Conservation (phyloP, 2,113 vertebrate genomes). For the Neogale vison region DNA sequence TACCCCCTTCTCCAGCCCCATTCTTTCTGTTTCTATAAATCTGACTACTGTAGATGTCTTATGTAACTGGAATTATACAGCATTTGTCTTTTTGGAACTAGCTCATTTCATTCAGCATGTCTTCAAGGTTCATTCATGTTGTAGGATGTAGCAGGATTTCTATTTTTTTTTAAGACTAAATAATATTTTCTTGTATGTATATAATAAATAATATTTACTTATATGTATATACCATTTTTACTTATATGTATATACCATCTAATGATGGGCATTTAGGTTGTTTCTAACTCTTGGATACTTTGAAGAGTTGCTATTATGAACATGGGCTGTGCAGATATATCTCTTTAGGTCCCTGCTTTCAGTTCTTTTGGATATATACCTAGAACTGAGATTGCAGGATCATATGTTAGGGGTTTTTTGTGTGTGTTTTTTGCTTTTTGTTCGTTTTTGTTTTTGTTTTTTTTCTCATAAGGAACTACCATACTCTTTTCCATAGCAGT, state of each 20-base stretch:
- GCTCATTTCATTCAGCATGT: background rate
- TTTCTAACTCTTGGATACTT: background rate
- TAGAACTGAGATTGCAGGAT: background rate
- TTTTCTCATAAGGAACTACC: background rate
- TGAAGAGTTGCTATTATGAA: background rate
- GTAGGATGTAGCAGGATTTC: background rate
- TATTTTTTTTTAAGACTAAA: background rate
- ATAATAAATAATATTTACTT: background rate
- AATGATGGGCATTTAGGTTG: background rate
- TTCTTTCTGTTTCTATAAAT: conserved; percentile 18
- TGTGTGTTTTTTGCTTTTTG: background rate
- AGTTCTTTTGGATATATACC: background rate
- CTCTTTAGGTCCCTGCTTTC: background rate
- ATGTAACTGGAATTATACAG: background rate
- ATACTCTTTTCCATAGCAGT: background rate
- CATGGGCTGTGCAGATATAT: background rate
- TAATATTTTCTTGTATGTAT: background rate
- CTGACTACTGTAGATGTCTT: background rate
- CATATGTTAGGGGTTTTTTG: background rate
- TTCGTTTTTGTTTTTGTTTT: too few species aligned
- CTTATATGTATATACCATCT: background rate
- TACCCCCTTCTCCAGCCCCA: background rate
- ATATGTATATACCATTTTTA: background rate
- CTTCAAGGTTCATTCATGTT: background rate
- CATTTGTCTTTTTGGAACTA: background rate